A percentile compares a stretch with the other conserved stretches of the same genome.
Evolutionary conservation across 2,113 vertebrate species (phyloP).

Genomic region (Crotalus helleri): DNA sequence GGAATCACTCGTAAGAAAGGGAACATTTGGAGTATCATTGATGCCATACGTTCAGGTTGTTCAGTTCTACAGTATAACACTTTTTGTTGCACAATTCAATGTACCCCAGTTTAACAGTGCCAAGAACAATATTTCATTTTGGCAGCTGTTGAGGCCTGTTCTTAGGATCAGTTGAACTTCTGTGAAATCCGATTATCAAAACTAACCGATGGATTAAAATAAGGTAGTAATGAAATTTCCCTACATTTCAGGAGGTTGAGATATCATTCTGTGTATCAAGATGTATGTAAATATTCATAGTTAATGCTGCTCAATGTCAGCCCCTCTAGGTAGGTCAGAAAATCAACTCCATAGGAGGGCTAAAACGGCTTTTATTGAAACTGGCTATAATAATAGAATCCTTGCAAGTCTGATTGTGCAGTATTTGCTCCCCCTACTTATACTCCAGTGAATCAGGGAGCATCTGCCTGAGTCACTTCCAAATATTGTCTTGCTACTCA

Average conservation of each 20-base stretch:
- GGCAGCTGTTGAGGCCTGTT: background rate
- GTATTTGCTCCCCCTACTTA: background rate
- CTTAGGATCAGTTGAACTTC: background rate
- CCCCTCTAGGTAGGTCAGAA: background rate
- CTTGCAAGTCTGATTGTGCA: background rate
- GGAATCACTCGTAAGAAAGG: background rate
- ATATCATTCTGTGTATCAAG: background rate
- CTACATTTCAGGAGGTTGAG: background rate
- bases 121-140: background rate
- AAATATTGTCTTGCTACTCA: background rate
- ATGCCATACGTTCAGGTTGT: background rate
- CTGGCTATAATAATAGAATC: background rate
- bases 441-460: background rate
- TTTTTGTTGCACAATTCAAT: background rate
- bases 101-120: background rate
- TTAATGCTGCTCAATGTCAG: background rate
- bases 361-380: background rate
- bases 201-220: background rate
- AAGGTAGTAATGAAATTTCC: background rate
- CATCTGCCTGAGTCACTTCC: background rate
- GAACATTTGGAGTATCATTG: background rate
- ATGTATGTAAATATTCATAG: background rate
- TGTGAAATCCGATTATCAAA: background rate
- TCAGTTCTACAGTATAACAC: background rate
- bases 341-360: background rate